Percentiles rank a stretch among this genome's conserved stretches.
phyloP scores from a whole-genome alignment of 2,113 vertebrate species.

The Tragelaphus scriptus region DNA sequence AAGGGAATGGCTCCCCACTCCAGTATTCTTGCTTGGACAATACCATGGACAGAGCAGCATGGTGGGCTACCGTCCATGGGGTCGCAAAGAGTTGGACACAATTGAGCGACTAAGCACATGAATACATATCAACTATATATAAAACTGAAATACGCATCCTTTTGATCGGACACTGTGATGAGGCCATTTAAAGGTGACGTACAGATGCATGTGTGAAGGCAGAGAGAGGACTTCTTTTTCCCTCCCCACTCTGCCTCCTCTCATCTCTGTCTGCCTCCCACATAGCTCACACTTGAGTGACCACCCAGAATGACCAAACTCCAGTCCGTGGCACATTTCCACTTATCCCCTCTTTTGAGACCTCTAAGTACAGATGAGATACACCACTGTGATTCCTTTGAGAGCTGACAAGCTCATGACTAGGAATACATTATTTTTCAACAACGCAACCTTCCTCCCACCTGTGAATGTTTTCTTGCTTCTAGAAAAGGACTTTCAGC shows the following conservation, averaged over 20 bases:
- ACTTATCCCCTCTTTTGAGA: background rate
- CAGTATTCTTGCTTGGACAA: background rate
- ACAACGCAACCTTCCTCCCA: background rate
- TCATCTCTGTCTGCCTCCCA: background rate
- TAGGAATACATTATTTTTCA: background rate
- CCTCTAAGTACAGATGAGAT: background rate
- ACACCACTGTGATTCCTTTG: background rate
- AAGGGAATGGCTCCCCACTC: background rate
- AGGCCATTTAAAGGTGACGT: background rate
- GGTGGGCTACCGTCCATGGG: background rate
- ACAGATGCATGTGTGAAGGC: background rate
- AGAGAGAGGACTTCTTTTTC: background rate
- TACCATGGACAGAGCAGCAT: background rate
- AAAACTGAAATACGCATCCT: background rate
- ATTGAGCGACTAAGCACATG: background rate
- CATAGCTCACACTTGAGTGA: background rate
- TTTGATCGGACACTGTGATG: background rate
- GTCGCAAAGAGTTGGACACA: background rate
- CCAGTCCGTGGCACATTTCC: background rate
- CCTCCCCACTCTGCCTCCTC: background rate
- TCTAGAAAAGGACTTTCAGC: background rate
- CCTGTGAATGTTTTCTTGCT: background rate
- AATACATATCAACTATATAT: background rate
- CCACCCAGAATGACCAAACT: background rate
- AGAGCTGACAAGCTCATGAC: background rate